Percentiles rank a stretch among this genome's conserved stretches.
Conservation (phyloP, 2,888 invertebrate genomes). For the Cylindroiulus punctatus region DNA sequence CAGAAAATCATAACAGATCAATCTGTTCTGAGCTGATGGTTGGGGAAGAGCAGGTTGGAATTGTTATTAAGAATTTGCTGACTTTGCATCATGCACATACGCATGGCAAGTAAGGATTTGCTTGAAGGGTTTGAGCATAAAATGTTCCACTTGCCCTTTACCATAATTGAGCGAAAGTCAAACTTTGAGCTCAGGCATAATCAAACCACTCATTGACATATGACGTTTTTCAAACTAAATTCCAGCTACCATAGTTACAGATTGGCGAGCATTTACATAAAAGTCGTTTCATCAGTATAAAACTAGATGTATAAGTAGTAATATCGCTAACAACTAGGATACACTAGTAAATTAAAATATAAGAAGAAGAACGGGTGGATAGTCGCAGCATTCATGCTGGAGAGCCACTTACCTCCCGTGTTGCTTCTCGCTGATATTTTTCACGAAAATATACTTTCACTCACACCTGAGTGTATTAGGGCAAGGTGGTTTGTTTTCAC, state of each 20-base stretch:
- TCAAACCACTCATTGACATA: not conserved
- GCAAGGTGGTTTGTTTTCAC: conserved; percentile 46
- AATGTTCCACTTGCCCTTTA: not conserved
- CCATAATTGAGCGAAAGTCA: not conserved
- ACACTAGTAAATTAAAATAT: not conserved
- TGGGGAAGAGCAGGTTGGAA: no score
- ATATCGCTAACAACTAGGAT: not conserved
- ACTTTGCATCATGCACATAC: no score
- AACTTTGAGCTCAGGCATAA: not conserved
- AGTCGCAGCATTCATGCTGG: not conserved
- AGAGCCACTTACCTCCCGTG: conserved; percentile 25
- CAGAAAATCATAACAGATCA: not conserved
- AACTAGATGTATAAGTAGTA: not conserved
- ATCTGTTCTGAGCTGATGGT: not conserved
- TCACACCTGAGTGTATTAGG: conserved; percentile 31
- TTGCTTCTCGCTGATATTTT: conserved; percentile 36
- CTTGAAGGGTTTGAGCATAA: no score
- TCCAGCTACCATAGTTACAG: conserved; percentile 29
- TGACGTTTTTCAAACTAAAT: not conserved
- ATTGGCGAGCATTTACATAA: conserved; percentile 43
- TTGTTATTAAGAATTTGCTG: no score
- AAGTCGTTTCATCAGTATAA: conserved; percentile 5
- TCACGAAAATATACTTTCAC: conserved; percentile 33
- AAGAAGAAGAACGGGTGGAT: not conserved
- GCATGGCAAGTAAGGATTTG: no score